Evolutionary conservation across 2,113 vertebrate species (phyloP), one percentile per base, ranked within the genome.

Genomic region (Labeo rohita): DNA sequence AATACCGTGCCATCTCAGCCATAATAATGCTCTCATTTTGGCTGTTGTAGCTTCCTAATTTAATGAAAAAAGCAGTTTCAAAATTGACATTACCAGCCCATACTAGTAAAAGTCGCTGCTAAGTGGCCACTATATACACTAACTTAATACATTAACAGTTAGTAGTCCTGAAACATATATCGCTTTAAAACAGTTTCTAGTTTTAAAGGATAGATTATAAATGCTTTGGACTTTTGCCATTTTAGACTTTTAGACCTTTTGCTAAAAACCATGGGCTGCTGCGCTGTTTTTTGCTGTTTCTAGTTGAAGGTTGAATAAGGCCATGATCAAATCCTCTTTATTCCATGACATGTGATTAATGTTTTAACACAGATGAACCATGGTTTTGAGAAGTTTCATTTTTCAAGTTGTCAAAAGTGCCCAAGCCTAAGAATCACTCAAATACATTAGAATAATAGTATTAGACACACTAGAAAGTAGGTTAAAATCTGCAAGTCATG

Each of bases 401-500:
- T 34, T 45, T 74, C 18, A 47, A 49, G 5, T 23, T 74, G 45
- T 75, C 21, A 23, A 7, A 75, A 75, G 10, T n/a, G n/a, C n/a
- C 45, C 72, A 15, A 49, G 13, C 45, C 28, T 2, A 49, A 75
- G 73, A 28, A 74, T 74, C 70, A 74, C 70, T 21, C 18, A n/a
- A 15, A 50, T 75, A 8, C 72, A 75, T 49, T 75, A 50, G n/a
- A 74, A 49, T 50, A 45, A 10, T 21, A 21, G 39, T 4, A 72
- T 49, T 49, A 75, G 72, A 28, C 45, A 50, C 28, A 52, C 74
- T 18, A 45, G 15, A 43, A 84, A 79, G 66, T 73, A 28, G 36
- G 3, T 68, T 66, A 87, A 59, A 89, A 86, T 73, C 84, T 89
- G 87, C 90, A 89, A 92, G 92, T 93, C 92, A 93, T 89, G 87